Percentiles rank a stretch among this genome's conserved stretches.
Conservation (phyloP, 2,888 invertebrate species). For the Poecilobothrus nobilitatus region DNA sequence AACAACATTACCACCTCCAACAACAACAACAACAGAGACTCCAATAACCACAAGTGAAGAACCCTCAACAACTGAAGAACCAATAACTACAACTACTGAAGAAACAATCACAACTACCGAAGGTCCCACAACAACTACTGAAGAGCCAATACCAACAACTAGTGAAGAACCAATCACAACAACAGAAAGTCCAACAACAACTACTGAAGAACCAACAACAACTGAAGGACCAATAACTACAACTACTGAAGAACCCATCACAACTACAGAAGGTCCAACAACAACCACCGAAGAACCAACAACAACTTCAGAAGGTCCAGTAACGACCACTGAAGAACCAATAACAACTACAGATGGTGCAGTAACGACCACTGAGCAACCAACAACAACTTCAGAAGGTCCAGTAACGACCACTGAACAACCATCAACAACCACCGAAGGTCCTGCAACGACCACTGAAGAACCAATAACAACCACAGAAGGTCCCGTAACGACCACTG, state of each 20-base stretch:
- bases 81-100: constrained; percentile 5
- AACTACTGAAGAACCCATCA: not conserved
- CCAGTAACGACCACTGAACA: not conserved
- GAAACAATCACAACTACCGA: constrained; percentile 7
- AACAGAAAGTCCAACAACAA: not conserved
- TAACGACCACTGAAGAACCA: not conserved
- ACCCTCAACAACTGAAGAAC: not conserved
- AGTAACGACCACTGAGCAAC: not conserved
- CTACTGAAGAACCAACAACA: not conserved
- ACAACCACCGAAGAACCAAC: not conserved
- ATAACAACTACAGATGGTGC: not conserved
- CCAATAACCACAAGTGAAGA: not conserved
- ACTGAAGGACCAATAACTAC: not conserved
- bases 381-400: not conserved
- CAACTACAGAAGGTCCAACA: not conserved
- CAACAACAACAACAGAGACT: not conserved
- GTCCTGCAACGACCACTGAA: not conserved
- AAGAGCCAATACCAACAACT: not conserved
- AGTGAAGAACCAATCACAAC: constrained; percentile 9
- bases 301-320: not conserved
- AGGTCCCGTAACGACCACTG: not conserved
- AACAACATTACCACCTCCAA: not conserved
- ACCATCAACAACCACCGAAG: not conserved
- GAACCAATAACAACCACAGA: not conserved
- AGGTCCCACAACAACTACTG: not conserved